phyloP scores from a whole-genome alignment of 2,888 invertebrate genomes.

The Limenitis camilla region DNA sequence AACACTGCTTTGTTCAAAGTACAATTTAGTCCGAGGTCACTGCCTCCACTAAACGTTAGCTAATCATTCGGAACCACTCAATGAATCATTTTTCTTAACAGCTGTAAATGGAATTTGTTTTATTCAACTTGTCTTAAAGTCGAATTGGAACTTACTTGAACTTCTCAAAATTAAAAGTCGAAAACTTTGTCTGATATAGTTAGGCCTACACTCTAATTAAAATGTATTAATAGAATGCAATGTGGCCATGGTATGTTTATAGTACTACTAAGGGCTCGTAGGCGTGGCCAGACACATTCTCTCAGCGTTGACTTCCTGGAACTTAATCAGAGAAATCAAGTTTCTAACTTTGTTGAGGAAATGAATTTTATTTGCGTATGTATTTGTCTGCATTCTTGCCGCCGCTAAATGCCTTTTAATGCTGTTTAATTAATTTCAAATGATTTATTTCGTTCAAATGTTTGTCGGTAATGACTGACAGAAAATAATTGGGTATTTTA shows the following conservation, averaged over 20 bases:
- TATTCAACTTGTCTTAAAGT: too few relatives aligned
- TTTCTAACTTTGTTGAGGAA: slow-evolving; percentile 15
- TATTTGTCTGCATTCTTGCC: not conserved
- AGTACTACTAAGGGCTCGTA: slow-evolving; percentile 43
- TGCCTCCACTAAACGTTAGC: slow-evolving; percentile 56
- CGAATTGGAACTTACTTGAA: too few relatives aligned
- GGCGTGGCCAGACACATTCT: slow-evolving; percentile 51
- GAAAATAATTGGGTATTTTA: too few relatives aligned
- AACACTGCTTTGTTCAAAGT: slow-evolving; percentile 37
- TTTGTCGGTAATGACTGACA: too few relatives aligned
- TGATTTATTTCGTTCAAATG: too few relatives aligned
- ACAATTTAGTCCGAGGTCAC: slow-evolving; percentile 61
- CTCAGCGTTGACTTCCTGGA: slow-evolving; percentile 49
- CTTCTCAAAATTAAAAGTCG: too few relatives aligned
- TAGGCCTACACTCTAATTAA: too few relatives aligned
- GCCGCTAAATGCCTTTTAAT: not conserved
- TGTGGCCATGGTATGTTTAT: slow-evolving; percentile 42
- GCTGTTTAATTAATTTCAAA: too few relatives aligned
- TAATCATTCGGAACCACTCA: slow-evolving; percentile 50
- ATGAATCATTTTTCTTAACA: slow-evolving; percentile 36
- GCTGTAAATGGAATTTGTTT: not conserved
- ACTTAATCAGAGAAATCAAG: slow-evolving; percentile 29
- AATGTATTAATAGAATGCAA: slow-evolving; percentile 30
- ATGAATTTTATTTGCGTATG: not conserved
- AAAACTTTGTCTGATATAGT: too few relatives aligned